Base-by-base conservation (phyloP, 1,140 invertebrate genomes). In the Atta cephalotes region DNA sequence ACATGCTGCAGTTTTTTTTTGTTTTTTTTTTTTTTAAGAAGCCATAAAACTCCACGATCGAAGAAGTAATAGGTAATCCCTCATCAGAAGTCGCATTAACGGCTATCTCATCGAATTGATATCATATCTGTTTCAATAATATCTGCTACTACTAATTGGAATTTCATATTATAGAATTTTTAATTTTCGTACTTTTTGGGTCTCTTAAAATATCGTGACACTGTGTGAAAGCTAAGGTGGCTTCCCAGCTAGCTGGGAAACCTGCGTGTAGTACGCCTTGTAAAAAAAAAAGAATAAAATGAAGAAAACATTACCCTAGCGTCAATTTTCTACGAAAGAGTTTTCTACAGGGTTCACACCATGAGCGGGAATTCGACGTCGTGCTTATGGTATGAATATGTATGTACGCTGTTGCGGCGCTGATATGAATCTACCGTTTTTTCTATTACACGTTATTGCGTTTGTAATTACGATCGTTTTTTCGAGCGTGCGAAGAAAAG, bases 261-360 rank as follows among this genome's bases (percentile, higher is more conserved):
- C 81, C 86, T 88, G 89, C 94, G 94, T 45, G 39, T 93, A 79
- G 68, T 60, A 92, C 90, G 93, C 93, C 93, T 94, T 95, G 92
- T 93, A 93, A 92, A 92, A 92, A 93, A 31, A 31, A 92, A 92
- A 92, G 63, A 86, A 79, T 25, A 63, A 63, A 81, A 84, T 70
- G 65, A 87, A 80, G 65, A 72, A 78, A 81, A 87, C 63, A 94
- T 94, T 92, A 95, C 93, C 94, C 92, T 95, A 94, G 93, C 91
- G 93, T 95, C 94, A 95, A 95, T 95, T 95, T 95, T 95, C 93
- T 95, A 95, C 93, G 90, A 94, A 91, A 92, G 85, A 90, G 87
- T 91, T 90, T 90, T 88, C 87, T 91, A 91, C 89, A 86, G 88
- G 85, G 90, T 90, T 91, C 89, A 91, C 85, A 74, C 86, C 68